phyloP scores from a whole-genome alignment of 2,113 vertebrate species.

The Ptychochromis oligacanthus region DNA sequence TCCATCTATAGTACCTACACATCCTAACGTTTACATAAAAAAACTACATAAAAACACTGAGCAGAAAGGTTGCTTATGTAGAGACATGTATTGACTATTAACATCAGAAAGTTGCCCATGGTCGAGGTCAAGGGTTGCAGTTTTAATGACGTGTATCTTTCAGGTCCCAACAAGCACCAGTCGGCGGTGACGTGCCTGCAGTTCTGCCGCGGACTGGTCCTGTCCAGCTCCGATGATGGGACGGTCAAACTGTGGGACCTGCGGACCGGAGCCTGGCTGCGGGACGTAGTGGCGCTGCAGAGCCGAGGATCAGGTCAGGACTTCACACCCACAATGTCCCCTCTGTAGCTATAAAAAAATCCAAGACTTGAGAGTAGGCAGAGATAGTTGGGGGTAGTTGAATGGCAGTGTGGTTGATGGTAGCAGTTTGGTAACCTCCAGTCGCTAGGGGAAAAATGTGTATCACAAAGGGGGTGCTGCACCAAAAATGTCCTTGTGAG shows the following conservation, averaged over 20 bases:
- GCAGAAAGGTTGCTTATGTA: neutral
- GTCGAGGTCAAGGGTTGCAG: neutral
- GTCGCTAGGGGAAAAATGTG: too few relatives aligned
- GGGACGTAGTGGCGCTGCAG: slow-evolving; percentile 96
- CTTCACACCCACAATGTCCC: neutral
- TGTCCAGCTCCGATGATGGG: slow-evolving; percentile 98
- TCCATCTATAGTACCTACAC: neutral
- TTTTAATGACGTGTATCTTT: neutral
- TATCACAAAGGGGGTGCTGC: too few relatives aligned
- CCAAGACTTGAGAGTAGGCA: neutral
- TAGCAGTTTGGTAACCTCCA: too few relatives aligned
- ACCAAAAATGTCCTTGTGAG: too few relatives aligned
- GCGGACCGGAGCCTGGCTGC: slow-evolving; percentile 95
- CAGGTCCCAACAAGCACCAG: slow-evolving; percentile 98
- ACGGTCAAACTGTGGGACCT: slow-evolving; percentile 99
- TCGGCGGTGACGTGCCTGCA: slow-evolving; percentile 98
- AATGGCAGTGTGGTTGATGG: too few relatives aligned
- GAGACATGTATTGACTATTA: neutral
- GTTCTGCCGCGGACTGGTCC: slow-evolving; percentile 98
- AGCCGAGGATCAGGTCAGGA: slow-evolving; percentile 84
- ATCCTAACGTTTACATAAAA: rapidly evolving
- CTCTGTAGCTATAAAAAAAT: too few relatives aligned
- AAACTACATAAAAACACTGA: neutral
- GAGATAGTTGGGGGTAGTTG: neutral
- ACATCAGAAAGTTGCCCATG: neutral